These are phyloP conservation scores for Cheilinus undulatus DNA, from an alignment of 2,113 vertebrate genomes.

Conservation along the genomic window DNA sequence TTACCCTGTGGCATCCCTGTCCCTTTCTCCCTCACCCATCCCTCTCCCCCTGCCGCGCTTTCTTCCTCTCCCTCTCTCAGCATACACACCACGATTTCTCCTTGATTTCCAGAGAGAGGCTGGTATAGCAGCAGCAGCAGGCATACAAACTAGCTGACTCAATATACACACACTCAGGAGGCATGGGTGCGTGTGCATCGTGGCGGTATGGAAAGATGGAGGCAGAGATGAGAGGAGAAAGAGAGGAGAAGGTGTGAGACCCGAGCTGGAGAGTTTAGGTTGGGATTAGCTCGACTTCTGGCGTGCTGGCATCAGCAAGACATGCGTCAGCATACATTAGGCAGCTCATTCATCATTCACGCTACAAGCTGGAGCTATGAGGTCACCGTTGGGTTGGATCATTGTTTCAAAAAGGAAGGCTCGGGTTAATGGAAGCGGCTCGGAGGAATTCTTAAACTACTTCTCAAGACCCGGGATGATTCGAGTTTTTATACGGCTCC, in stretches of 20 bases:
- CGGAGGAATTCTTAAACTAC: conserved; percentile 25
- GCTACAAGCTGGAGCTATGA: conserved; percentile 33
- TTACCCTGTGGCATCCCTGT: conserved; percentile 50
- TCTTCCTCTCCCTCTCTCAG: conserved; percentile 47
- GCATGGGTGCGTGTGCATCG: conserved; percentile 31
- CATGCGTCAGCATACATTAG: conserved; percentile 72
- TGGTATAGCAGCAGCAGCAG: conserved; percentile 63
- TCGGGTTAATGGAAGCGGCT: conserved; percentile 38
- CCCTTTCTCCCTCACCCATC: conserved; percentile 37
- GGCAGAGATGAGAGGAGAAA: conserved; percentile 32
- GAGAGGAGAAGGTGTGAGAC: conserved; percentile 16
- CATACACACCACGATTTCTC: conserved; percentile 58
- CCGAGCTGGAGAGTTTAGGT: conserved; percentile 42
- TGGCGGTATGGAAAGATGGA: conserved; percentile 40
- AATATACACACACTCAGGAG: conserved; percentile 45
- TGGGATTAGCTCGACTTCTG: conserved; percentile 49
- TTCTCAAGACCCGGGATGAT: conserved; percentile 2
- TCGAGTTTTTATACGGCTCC: conserved; percentile 15
- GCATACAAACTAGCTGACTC: conserved; percentile 81
- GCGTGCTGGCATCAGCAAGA: conserved; percentile 53
- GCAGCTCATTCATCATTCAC: conserved; percentile 66
- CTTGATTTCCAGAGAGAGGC: conserved; percentile 73
- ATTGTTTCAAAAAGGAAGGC: conserved; percentile 18
- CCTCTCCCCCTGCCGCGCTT: conserved; percentile 7
- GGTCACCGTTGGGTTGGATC: conserved; percentile 49